Conservation (phyloP, 2,888 invertebrate species). For the Lepeophtheirus nordmannii region DNA sequence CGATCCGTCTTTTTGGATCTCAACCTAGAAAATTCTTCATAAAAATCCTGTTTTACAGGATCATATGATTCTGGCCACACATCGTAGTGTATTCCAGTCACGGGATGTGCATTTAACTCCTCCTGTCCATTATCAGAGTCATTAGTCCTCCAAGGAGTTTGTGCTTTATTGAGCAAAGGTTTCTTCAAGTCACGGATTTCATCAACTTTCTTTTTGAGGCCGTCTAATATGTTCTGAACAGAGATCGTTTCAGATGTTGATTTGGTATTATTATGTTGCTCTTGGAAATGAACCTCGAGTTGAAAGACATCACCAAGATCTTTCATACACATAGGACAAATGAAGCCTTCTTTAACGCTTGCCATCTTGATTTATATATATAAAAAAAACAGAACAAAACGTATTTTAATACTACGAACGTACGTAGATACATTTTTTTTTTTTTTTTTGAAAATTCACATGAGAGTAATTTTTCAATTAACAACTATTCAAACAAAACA, state of each 20-base stretch:
- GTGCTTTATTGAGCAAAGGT: too few relatives aligned
- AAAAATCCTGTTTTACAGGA: slow-evolving; percentile 56
- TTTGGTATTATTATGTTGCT: slow-evolving; percentile 45
- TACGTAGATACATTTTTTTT: too few relatives aligned
- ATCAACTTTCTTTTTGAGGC: slow-evolving; percentile 43
- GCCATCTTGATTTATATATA: slow-evolving; percentile 20
- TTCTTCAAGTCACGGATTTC: background rate
- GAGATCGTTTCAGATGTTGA: background rate
- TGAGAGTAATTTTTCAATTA: too few relatives aligned
- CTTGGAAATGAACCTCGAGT: slow-evolving; percentile 74
- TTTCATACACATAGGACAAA: slow-evolving; percentile 84
- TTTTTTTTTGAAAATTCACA: too few relatives aligned
- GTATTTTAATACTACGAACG: too few relatives aligned
- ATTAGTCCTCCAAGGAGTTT: background rate
- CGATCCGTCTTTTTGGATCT: slow-evolving; percentile 60
- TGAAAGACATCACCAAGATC: slow-evolving; percentile 70
- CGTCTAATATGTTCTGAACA: slow-evolving; percentile 51
- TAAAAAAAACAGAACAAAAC: background rate
- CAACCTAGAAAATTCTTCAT: slow-evolving; percentile 38
- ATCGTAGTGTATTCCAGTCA: slow-evolving; percentile 25
- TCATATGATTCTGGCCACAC: slow-evolving; percentile 40
- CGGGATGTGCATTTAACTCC: slow-evolving; percentile 22
- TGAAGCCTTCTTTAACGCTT: slow-evolving; percentile 71
- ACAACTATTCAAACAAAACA: too few relatives aligned
- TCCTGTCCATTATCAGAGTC: slow-evolving; percentile 22